phyloP scores from a whole-genome alignment of 2,888 invertebrate species.

The Drosophila subsilvestris region DNA sequence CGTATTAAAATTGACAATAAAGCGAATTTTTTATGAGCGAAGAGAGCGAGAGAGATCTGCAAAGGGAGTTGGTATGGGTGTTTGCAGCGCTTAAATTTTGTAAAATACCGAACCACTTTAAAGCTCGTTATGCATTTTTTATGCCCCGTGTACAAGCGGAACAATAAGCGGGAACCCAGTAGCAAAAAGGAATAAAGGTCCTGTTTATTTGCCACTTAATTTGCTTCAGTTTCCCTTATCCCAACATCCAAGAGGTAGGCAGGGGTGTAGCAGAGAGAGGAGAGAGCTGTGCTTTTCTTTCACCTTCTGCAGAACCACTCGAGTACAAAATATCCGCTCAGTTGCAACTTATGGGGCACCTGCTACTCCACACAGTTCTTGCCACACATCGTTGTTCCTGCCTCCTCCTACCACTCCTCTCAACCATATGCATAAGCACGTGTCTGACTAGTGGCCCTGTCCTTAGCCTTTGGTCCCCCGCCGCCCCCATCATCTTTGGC shows the following conservation, averaged over 20 bases:
- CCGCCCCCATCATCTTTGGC: constrained; percentile 14
- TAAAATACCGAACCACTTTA: constrained; percentile 61
- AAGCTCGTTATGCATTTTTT: constrained; percentile 73
- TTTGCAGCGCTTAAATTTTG: constrained; percentile 50
- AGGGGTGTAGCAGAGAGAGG: not conserved
- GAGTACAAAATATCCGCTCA: constrained; percentile 75
- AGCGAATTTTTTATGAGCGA: constrained; percentile 55
- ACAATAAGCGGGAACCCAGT: constrained; percentile 29
- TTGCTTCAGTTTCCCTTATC: constrained; percentile 72
- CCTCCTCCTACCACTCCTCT: not conserved
- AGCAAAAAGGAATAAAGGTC: constrained; percentile 45
- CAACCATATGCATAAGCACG: constrained; percentile 72
- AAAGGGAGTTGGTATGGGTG: not conserved
- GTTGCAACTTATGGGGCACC: constrained; percentile 66
- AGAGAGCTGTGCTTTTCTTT: constrained; percentile 19
- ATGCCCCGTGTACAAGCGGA: constrained; percentile 49
- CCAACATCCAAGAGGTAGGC: constrained; percentile 25
- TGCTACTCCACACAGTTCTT: constrained; percentile 7
- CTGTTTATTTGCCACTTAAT: constrained; percentile 80
- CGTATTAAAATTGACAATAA: constrained; percentile 81
- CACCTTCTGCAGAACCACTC: constrained; percentile 61
- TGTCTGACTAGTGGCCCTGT: constrained; percentile 46
- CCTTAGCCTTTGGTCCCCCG: not conserved
- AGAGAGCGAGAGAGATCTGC: not conserved
- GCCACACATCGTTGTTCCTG: not conserved